These are phyloP conservation scores for Catalaphyllia jardinei DNA, from an alignment of 64 coral and sea anemone genomes.

Conservation along the genomic window DNA sequence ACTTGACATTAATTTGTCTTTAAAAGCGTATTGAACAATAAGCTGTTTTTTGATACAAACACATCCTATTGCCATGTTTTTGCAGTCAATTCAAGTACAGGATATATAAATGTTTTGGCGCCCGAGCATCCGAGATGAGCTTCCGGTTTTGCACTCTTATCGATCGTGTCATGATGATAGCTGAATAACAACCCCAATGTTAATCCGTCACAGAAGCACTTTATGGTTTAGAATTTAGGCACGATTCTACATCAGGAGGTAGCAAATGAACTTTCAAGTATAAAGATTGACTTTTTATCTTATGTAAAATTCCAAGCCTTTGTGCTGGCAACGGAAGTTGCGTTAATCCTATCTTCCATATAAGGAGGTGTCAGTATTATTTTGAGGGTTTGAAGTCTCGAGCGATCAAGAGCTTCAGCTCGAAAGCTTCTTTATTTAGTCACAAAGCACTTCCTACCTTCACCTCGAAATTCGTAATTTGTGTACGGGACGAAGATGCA, in stretches of 20 bases:
- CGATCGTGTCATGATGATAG: neutral
- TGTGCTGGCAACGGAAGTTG: conserved; percentile 29
- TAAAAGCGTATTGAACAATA: no score
- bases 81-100: neutral
- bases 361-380: conserved; percentile 31
- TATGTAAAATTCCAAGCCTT: neutral
- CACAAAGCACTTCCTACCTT: neutral
- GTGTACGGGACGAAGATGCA: neutral
- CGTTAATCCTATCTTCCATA: conserved; percentile 42
- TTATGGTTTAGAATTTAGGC: neutral
- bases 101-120: no score
- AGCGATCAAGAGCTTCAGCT: conserved; percentile 30
- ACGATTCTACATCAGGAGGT: neutral
- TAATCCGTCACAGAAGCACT: neutral
- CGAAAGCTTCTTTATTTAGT: conserved; percentile 3
- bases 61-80: neutral
- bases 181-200: neutral
- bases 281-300: neutral
- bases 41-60: no score
- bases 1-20: no score
- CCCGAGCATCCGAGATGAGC: neutral
- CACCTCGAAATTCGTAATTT: neutral
- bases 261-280: neutral
- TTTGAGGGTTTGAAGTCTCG: neutral
- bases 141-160: neutral